phyloP scores from a whole-genome alignment of 2,888 invertebrate species.

The Doris montereyensis region DNA sequence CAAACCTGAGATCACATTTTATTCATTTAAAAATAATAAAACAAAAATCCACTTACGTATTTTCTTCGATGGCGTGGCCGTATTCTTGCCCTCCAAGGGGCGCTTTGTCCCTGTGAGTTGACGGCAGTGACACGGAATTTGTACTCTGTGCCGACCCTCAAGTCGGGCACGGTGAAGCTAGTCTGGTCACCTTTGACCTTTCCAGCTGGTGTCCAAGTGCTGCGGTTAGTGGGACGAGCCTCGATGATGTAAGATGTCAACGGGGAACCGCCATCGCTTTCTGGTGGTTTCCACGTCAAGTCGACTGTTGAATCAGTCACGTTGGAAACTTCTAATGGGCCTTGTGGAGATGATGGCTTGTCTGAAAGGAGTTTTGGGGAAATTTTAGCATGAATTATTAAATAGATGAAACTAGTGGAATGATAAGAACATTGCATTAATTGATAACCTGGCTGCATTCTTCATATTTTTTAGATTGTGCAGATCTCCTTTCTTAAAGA shows the following conservation, averaged over 20 bases:
- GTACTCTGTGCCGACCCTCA: constrained; percentile 86
- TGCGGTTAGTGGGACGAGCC: constrained; percentile 83
- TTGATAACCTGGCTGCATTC: too few relatives aligned
- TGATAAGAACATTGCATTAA: too few relatives aligned
- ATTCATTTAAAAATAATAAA: too few relatives aligned
- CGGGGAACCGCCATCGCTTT: constrained; percentile 69
- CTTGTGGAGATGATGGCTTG: constrained; percentile 90
- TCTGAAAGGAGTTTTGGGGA: constrained; percentile 76
- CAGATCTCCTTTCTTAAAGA: too few relatives aligned
- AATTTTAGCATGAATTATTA: neutral
- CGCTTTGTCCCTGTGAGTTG: constrained; percentile 88
- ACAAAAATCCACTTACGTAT: constrained; percentile 52
- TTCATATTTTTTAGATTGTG: too few relatives aligned
- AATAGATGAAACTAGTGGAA: too few relatives aligned
- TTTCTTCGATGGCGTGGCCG: constrained; percentile 57
- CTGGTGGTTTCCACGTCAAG: constrained; percentile 75
- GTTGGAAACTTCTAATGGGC: constrained; percentile 82
- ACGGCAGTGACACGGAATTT: constrained; percentile 89
- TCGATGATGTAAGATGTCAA: constrained; percentile 70
- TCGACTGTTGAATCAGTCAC: constrained; percentile 90
- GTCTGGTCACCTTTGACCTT: constrained; percentile 51
- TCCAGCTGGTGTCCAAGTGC: constrained; percentile 82
- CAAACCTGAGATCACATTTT: too few relatives aligned
- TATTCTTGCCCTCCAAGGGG: constrained; percentile 75
- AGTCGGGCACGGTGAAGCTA: constrained; percentile 75